Conservation (phyloP, 1,140 invertebrate genomes). For the Rhopalosiphum maidis region DNA sequence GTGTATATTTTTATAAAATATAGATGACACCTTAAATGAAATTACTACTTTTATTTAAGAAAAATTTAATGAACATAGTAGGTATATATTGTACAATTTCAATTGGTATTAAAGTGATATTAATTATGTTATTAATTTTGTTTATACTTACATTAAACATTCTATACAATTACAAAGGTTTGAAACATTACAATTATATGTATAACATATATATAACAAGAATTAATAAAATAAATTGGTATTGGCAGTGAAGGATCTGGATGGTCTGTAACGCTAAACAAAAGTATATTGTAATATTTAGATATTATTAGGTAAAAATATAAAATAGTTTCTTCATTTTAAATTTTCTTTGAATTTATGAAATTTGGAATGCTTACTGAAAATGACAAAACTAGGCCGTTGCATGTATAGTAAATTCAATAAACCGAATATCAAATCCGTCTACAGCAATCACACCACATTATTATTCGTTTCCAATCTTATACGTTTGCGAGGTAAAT, state of each 20-base stretch:
- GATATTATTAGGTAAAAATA: background rate
- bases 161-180: background rate
- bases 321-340: too few relatives aligned
- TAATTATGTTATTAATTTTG: background rate
- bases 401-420: too few relatives aligned
- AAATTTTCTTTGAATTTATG: too few relatives aligned
- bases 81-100: background rate
- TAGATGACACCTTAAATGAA: background rate
- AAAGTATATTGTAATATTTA: background rate
- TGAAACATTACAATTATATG: too few relatives aligned
- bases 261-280: background rate
- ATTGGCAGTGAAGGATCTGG: background rate
- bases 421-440: too few relatives aligned
- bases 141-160: background rate
- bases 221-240: background rate
- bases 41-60: background rate
- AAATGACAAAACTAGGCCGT: too few relatives aligned
- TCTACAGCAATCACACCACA: too few relatives aligned
- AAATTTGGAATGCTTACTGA: too few relatives aligned
- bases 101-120: background rate
- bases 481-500: too few relatives aligned
- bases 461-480: too few relatives aligned
- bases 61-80: background rate
- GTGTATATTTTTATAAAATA: background rate
- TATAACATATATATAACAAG: background rate